Base-by-base conservation (phyloP, 2,888 invertebrate genomes). In the Andrena flavipes region DNA sequence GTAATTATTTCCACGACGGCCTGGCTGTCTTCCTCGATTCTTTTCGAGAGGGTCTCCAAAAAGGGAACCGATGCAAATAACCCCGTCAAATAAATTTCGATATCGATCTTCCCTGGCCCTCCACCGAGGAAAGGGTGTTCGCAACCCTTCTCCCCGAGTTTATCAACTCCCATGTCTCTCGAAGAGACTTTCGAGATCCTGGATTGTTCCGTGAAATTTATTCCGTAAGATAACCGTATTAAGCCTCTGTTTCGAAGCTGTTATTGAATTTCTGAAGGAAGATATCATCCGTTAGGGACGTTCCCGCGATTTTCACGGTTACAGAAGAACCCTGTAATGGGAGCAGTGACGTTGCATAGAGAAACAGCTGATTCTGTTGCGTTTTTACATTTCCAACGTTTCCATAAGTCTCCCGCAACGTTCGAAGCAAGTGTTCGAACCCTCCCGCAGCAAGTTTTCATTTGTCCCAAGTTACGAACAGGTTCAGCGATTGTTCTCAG, bases 1-100 rank as follows among this genome's bases (percentile, higher is more conserved):
- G 90, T 93, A 93, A 94, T 94, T 94, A 94, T 93, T 93, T 93
- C 91, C 90, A 86, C 91, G 87, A 82, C 71, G 80, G 68, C 77
- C 76, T 82, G 78, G 76, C 76, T 76, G 81, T 82, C 82, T 83
- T 86, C 33, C 74, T 80, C 85, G 82, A 85, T 87, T 88, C 88
- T 87, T 84, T 75, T 72, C 56, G 56, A 71, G 80, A 74, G 83
- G 84, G 20, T 62, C 68, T 67, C 63, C 60, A 48, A 73, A 49
- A 72, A 63, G 88, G 84, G 88, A 90, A 87, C 90, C 89, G 85
- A 92, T 91, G 91, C 90, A 92, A 93, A 92, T 93, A 91, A 92
- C 93, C 91, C 89, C 89, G 91, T 92, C 91, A 90, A 93, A 93
- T 92, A 92, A 93, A 93, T 92, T 90, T 93, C 90, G 92, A 93